Evolutionary conservation across 2,888 invertebrate genomes (phyloP), one percentile per base, ranked within the genome.

Genomic region (Anoplius nigerrimus): DNA sequence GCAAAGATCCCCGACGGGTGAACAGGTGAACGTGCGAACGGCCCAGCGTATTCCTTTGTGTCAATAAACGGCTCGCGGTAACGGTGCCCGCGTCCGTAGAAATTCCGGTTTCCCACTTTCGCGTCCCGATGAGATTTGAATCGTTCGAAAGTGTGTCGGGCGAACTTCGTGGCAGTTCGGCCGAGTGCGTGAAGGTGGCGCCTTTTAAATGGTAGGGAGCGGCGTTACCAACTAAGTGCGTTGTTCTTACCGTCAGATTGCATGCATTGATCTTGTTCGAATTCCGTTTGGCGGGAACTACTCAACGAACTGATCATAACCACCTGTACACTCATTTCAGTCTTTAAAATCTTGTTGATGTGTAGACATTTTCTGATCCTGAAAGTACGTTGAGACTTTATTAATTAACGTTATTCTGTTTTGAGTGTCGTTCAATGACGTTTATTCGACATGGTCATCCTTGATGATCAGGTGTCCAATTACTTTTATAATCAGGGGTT

Each of bases 31-130:
- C 24, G 24, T 42, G 55, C 24, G 62, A 22, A 43, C 45, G 46
- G 46, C 22, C 67, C 60, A 68, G 75, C 59, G 59, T 53, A 60
- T 70, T 66, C 65, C 24, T 74, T 72, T 62, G 62, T 63, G 64
- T 75, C 63, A 71, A 70, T 71, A 57, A 76, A 67, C 66, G 51
- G n/a, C 72, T 70, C 67, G 57, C 24, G 52, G 66, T 81, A 79
- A 76, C 74, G 76, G 80, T 80, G 72, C 71, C 62, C 58, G 53
- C 63, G 52, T 51, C 60, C 59, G 58, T 58, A 48, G 21, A 27
- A 66, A 20, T 16, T 15, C 51, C 18, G 48, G 20, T 21, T 59
- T 24, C 62, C 57, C 43, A 45, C 66, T 62, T 55, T 66, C 51
- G 45, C 63, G 55, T 63, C 54, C 24, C 55, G 43, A 6, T 48